phyloP scores from a whole-genome alignment of 2,113 vertebrate genomes.

The Crotalus helleri region DNA sequence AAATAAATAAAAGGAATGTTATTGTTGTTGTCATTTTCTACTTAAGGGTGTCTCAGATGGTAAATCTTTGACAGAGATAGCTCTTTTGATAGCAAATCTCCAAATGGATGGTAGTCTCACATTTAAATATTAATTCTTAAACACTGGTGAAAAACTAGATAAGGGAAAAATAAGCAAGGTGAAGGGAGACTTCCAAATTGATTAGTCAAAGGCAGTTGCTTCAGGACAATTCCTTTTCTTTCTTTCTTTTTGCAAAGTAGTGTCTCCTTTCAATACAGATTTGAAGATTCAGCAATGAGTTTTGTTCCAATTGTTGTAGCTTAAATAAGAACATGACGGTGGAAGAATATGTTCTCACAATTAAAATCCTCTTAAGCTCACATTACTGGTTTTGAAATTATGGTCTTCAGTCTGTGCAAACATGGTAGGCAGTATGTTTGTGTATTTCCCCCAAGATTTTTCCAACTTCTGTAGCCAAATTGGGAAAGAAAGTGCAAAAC shows the following conservation, averaged over 20 bases:
- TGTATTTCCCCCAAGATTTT: neutral
- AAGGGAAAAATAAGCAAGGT: neutral
- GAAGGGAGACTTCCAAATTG: neutral
- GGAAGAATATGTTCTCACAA: neutral
- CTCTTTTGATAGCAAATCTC: neutral
- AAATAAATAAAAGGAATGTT: neutral
- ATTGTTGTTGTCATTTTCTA: neutral
- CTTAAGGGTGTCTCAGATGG: neutral
- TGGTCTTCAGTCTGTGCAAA: neutral
- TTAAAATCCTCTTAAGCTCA: neutral
- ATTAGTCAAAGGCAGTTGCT: neutral
- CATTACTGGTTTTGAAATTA: neutral
- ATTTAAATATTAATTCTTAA: neutral
- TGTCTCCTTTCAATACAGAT: neutral
- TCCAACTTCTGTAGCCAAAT: neutral
- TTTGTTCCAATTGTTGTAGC: neutral
- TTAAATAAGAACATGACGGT: neutral
- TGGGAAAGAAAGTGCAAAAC: neutral
- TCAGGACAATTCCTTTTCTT: neutral
- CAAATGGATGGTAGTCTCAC: neutral
- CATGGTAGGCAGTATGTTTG: neutral
- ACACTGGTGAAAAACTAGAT: neutral
- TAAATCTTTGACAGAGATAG: neutral
- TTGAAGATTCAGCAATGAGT: no score
- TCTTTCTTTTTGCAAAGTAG: neutral